Percentiles rank a stretch among this genome's conserved stretches.
phyloP scores from a whole-genome alignment of 2,888 invertebrate genomes.

The Himalopsyche japonica region DNA sequence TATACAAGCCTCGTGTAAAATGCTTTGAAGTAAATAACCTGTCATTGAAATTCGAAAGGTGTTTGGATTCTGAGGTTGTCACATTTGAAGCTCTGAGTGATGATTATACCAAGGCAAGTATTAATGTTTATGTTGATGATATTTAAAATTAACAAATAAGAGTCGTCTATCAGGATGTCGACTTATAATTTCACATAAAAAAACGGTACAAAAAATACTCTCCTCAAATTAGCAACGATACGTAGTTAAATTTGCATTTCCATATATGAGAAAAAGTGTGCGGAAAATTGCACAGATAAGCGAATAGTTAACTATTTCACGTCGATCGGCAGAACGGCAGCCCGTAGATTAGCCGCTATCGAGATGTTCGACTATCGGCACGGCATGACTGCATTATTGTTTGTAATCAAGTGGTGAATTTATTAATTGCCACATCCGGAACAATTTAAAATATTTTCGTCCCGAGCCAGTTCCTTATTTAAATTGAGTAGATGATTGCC shows the following conservation, averaged over 20 bases:
- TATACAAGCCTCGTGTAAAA: conserved; percentile 93
- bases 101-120: conserved; percentile 88
- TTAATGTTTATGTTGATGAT: too few species aligned
- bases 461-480: not conserved
- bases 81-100: conserved; percentile 91
- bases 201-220: too few species aligned
- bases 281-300: not conserved
- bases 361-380: not conserved
- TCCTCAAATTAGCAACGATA: too few species aligned
- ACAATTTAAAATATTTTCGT: not conserved
- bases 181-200: too few species aligned
- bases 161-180: too few species aligned
- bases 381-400: not conserved
- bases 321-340: not conserved
- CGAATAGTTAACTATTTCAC: not conserved
- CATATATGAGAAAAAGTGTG: not conserved
- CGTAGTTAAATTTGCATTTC: too few species aligned
- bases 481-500: not conserved
- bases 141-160: too few species aligned
- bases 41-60: conserved; percentile 96
- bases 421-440: not conserved
- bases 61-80: conserved; percentile 96
- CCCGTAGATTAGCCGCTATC: not conserved
- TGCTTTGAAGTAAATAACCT: conserved; percentile 96
- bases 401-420: not conserved